phyloP scores from a whole-genome alignment of 1,140 invertebrate genomes.

The Phthorimaea operculella region DNA sequence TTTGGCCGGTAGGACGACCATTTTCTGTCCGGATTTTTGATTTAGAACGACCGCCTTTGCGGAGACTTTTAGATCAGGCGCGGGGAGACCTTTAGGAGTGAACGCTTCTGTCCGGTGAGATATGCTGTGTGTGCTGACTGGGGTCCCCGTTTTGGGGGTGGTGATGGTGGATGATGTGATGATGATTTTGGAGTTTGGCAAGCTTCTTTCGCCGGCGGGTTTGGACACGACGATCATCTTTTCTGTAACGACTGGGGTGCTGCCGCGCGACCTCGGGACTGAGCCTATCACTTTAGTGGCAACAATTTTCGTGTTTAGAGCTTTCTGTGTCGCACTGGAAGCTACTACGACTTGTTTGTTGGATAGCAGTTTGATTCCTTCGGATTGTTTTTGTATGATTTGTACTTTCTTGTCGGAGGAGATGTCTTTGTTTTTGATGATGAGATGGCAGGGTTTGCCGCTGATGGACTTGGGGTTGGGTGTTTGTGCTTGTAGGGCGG shows the following conservation, averaged over 20 bases:
- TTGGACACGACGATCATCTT: constrained; percentile 66
- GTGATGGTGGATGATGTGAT: constrained; percentile 45
- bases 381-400: constrained; percentile 56
- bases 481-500: constrained; percentile 32
- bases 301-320: constrained; percentile 52
- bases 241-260: constrained; percentile 41
- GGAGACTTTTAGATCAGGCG: constrained; percentile 62
- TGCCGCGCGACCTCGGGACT: constrained; percentile 35
- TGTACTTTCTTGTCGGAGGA: constrained; percentile 54
- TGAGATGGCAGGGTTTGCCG: constrained; percentile 55
- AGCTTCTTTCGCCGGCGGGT: constrained; percentile 39
- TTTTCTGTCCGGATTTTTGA: constrained; percentile 64
- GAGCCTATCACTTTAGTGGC: constrained; percentile 60
- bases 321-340: constrained; percentile 45
- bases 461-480: constrained; percentile 29
- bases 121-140: constrained; percentile 32
- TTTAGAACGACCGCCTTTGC: constrained; percentile 64
- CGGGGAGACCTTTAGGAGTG: constrained; percentile 60
- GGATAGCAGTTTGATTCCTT: constrained; percentile 53
- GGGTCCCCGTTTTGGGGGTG: constrained; percentile 34
- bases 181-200: constrained; percentile 49
- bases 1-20: constrained; percentile 62
- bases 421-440: constrained; percentile 53
- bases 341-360: constrained; percentile 56
- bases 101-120: constrained; percentile 44